phyloP scores from a whole-genome alignment of 2,888 invertebrate species.

The Nomada hirtipes region DNA sequence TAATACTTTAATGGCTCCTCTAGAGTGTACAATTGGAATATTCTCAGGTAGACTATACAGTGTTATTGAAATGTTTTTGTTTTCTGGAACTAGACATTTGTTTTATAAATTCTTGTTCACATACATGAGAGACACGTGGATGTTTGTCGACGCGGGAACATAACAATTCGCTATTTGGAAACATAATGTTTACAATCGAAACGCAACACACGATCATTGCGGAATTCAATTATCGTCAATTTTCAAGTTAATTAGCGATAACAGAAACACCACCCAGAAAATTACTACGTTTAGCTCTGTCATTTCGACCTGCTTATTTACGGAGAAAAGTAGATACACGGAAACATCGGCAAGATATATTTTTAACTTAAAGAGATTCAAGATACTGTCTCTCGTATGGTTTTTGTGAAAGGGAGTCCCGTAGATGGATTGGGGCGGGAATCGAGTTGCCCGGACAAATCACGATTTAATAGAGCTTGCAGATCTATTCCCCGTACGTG shows the following conservation, averaged over 20 bases:
- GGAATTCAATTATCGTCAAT: slow-evolving; percentile 15
- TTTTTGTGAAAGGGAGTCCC: slow-evolving; percentile 54
- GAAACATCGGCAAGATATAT: neutral
- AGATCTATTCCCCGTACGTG: slow-evolving; percentile 71
- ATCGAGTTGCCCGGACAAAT: slow-evolving; percentile 69
- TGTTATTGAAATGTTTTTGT: too few relatives aligned
- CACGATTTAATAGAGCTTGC: slow-evolving; percentile 72
- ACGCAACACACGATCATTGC: slow-evolving; percentile 5
- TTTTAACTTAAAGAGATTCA: neutral
- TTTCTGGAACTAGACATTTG: neutral
- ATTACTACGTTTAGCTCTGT: neutral
- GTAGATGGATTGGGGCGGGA: slow-evolving; percentile 43
- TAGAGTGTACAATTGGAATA: too few relatives aligned
- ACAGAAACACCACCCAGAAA: neutral
- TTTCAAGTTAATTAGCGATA: neutral
- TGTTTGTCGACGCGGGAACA: neutral
- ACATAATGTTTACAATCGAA: slow-evolving; percentile 21
- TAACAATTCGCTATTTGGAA: slow-evolving; percentile 27
- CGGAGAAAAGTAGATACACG: neutral
- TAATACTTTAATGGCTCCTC: too few relatives aligned
- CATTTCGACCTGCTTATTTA: neutral
- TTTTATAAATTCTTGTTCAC: neutral
- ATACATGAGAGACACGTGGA: neutral
- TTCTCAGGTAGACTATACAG: too few relatives aligned
- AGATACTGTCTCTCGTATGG: slow-evolving; percentile 19